Conservation (phyloP, 2,113 vertebrate genomes). For the Chloroceryle aenea region DNA sequence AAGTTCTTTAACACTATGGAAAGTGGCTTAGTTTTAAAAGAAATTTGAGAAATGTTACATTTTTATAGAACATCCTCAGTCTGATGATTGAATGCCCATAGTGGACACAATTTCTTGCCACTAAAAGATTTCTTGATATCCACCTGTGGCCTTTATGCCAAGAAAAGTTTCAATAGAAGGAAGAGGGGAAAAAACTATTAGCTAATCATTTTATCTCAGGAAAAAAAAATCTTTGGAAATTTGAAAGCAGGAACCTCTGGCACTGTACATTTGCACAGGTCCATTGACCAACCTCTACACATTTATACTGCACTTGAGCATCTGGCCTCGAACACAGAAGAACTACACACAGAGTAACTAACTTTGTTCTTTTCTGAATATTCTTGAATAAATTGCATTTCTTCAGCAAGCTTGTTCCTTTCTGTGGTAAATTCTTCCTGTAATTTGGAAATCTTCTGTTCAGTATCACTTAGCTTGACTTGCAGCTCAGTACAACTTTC, state of each 20-base stretch:
- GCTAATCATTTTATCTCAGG: not conserved
- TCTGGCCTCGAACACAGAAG: not conserved
- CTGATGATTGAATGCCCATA: not conserved
- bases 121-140: not conserved
- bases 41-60: not conserved
- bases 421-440: slow-evolving; percentile 68
- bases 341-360: not conserved
- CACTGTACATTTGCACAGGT: not conserved
- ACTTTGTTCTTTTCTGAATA: slow-evolving; percentile 65
- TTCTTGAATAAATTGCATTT: slow-evolving; percentile 42
- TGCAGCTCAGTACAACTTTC: slow-evolving; percentile 46
- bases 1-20: not conserved
- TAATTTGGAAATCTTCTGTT: slow-evolving; percentile 35
- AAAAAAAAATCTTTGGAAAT: not conserved
- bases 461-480: slow-evolving; percentile 36
- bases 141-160: not conserved
- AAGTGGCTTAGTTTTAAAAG: not conserved
- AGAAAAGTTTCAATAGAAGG: not conserved
- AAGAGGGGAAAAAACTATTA: not conserved
- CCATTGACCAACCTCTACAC: not conserved
- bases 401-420: slow-evolving; percentile 63
- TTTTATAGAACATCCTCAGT: not conserved
- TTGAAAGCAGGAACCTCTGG: not conserved
- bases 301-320: not conserved
- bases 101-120: not conserved